Conservation (phyloP, 30 jellyfish, hydroid and myxozoan genomes). For the Aurelia aurita complex sp. Pacific region DNA sequence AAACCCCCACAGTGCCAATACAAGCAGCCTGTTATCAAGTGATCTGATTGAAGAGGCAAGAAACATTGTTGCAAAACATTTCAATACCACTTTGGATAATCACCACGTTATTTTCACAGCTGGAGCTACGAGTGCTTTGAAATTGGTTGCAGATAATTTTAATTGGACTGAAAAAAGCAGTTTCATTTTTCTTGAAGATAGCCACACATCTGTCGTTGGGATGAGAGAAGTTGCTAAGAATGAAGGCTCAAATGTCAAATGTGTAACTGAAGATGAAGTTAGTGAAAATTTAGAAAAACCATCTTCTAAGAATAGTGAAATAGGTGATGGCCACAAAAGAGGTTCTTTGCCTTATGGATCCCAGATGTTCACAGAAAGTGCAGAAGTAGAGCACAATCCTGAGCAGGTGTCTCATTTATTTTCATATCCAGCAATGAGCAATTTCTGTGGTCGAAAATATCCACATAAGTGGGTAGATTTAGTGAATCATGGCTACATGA, state of each 20-base stretch:
- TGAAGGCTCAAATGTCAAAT: constrained; percentile 13
- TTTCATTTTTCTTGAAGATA: constrained; percentile 52
- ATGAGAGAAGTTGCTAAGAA: constrained; percentile 43
- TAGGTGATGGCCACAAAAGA: no score
- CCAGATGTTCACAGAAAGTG: not conserved
- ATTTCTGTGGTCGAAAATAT: constrained; percentile 61
- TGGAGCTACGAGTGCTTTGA: constrained; percentile 76
- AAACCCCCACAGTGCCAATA: constrained; percentile 66
- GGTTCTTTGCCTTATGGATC: not conserved
- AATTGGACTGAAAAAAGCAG: constrained; percentile 24
- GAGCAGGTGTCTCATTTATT: not conserved
- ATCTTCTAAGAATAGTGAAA: no score
- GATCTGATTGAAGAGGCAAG: constrained; percentile 49
- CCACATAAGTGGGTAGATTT: constrained; percentile 38
- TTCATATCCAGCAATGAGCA: constrained; percentile 73
- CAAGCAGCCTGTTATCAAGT: constrained; percentile 47
- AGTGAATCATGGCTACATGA: constrained; percentile 11
- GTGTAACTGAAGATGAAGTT: constrained; percentile 39
- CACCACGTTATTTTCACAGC: constrained; percentile 62
- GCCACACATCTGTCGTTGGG: constrained; percentile 74
- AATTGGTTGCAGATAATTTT: constrained; percentile 51
- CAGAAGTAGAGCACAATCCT: not conserved
- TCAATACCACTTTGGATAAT: constrained; percentile 54
- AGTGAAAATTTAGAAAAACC: no score
- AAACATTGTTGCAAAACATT: constrained; percentile 48